Evolutionary conservation across 1,140 invertebrate species (phyloP).

Genomic region (Gonatopus flavifemur): DNA sequence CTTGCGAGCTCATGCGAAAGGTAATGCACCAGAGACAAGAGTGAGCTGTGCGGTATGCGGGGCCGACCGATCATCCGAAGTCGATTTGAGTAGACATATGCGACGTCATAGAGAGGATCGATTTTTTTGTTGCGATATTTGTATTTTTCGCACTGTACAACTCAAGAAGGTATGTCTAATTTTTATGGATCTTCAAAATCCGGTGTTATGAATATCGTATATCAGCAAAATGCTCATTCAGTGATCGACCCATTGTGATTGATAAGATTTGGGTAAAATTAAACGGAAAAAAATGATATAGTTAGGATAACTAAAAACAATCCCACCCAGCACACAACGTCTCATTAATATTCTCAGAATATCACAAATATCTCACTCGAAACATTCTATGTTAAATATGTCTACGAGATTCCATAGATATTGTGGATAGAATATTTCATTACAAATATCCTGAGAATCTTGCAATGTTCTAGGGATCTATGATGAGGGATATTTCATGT

Average conservation of each 20-base stretch:
- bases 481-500: too few relatives aligned
- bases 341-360: too few relatives aligned
- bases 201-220: not conserved
- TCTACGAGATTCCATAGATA: too few relatives aligned
- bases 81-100: slow-evolving; percentile 61
- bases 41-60: slow-evolving; percentile 64
- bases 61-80: slow-evolving; percentile 59
- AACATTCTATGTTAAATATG: too few relatives aligned
- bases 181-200: not conserved
- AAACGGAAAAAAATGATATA: too few relatives aligned
- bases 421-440: too few relatives aligned
- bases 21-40: slow-evolving; percentile 48
- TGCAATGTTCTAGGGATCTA: too few relatives aligned
- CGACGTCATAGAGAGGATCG: slow-evolving; percentile 60
- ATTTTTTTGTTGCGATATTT: slow-evolving; percentile 63
- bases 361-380: too few relatives aligned
- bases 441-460: too few relatives aligned
- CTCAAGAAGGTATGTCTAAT: slow-evolving; percentile 57
- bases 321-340: too few relatives aligned
- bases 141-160: slow-evolving; percentile 62
- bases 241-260: not conserved
- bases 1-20: slow-evolving; percentile 52
- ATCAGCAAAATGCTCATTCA: not conserved
- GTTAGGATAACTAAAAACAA: too few relatives aligned
- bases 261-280: too few relatives aligned